Evolutionary conservation across 2,797 vertebrate species (phyloP).

Genomic region (Bovichtus variegatus): DNA sequence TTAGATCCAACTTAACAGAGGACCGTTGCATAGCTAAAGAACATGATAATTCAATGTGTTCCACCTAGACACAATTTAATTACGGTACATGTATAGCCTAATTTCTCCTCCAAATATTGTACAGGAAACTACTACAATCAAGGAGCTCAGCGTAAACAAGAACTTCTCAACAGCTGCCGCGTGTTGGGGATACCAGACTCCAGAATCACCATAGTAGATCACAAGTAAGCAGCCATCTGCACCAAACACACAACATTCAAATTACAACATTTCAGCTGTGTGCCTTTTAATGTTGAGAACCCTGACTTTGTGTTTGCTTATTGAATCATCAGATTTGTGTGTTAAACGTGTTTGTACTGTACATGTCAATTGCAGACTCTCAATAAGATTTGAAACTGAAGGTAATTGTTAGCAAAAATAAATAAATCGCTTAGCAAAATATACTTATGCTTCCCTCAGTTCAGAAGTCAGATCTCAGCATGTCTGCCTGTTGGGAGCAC

Average conservation of each 20-base stretch:
- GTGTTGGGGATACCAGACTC: slow-evolving; percentile 91
- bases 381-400: background rate
- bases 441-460: background rate
- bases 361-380: too few relatives aligned
- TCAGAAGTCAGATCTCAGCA: slow-evolving; percentile 19
- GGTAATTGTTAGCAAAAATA: slow-evolving; percentile 5
- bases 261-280: background rate
- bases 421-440: background rate
- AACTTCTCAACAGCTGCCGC: slow-evolving; percentile 92
- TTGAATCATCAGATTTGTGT: slow-evolving; percentile 8
- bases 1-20: background rate
- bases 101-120: slow-evolving; percentile 55
- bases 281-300: background rate
- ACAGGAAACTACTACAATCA: slow-evolving; percentile 95
- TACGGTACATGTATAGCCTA: background rate
- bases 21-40: background rate
- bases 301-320: background rate
- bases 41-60: background rate
- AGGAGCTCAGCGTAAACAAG: slow-evolving; percentile 91
- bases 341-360: background rate
- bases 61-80: background rate
- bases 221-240: slow-evolving; percentile 87
- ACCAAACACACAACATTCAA: slow-evolving; percentile 17
- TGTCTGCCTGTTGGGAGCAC: slow-evolving; percentile 39
- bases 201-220: slow-evolving; percentile 87